Evolutionary conservation across 2,888 invertebrate species (phyloP).

Genomic region (Ormyrus thymus): DNA sequence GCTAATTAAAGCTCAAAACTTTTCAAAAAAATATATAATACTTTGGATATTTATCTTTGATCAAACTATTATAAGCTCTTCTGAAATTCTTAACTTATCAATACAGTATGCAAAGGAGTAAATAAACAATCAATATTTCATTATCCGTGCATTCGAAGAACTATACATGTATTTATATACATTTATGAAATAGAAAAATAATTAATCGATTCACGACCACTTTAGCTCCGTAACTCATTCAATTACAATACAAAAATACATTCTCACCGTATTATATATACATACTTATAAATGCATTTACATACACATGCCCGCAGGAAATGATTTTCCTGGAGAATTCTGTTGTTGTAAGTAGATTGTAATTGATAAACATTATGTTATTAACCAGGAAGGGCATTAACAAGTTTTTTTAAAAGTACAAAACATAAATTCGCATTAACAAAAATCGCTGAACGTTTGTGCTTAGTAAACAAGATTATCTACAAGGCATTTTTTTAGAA

Average conservation of each 20-base stretch:
- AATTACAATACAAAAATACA: conserved; percentile 49
- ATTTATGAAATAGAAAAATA: conserved; percentile 53
- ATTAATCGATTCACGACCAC: conserved; percentile 36
- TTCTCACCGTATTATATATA: conserved; percentile 40
- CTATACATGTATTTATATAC: conserved; percentile 51
- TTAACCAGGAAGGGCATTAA: conserved; percentile 1
- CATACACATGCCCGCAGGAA: neutral
- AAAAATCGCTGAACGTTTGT: conserved; percentile 36
- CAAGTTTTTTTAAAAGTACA: conserved; percentile 37
- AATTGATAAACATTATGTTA: neutral
- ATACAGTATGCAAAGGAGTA: conserved; percentile 15
- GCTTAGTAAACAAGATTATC: conserved; percentile 32
- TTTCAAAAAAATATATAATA: conserved; percentile 17
- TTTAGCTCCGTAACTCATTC: conserved; percentile 33
- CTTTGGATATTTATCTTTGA: conserved; percentile 21
- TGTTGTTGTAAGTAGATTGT: neutral
- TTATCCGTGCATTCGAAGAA: conserved; percentile 53
- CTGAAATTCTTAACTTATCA: neutral
- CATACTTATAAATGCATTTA: neutral
- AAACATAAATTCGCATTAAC: neutral
- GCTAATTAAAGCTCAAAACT: neutral
- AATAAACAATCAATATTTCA: conserved; percentile 14
- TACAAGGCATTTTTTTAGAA: no score
- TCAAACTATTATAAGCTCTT: neutral
- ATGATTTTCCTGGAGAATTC: conserved; percentile 11